These are phyloP conservation scores for Lochmaea crataegi DNA, from an alignment of 2,888 invertebrate genomes.

Conservation along the genomic window DNA sequence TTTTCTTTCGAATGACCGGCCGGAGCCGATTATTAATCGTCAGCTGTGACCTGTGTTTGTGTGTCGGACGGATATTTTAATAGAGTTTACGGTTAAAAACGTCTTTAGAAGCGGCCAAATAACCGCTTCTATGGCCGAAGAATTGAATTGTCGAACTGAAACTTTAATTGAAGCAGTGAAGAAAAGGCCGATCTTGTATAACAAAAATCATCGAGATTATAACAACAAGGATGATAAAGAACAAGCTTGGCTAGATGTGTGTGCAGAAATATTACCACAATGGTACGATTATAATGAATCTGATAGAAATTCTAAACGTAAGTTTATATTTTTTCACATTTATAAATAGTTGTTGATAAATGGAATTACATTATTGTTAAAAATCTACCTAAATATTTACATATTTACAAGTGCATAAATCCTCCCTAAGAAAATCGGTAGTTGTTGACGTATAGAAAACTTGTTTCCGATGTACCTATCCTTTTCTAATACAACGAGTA, in stretches of 20 bases:
- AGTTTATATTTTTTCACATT: background rate
- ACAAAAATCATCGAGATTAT: slow-evolving; percentile 20
- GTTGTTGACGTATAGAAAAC: background rate
- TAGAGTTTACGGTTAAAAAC: slow-evolving; percentile 11
- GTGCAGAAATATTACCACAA: slow-evolving; percentile 20
- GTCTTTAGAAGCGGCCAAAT: slow-evolving; percentile 22
- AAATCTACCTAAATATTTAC: background rate
- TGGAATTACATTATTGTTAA: background rate
- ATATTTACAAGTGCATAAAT: slow-evolving; percentile 17
- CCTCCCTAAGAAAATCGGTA: slow-evolving; percentile 4
- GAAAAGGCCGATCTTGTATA: slow-evolving; percentile 15
- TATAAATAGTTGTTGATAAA: background rate
- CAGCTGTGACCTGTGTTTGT: slow-evolving; percentile 9
- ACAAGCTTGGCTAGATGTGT: slow-evolving; percentile 19
- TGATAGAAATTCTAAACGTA: slow-evolving; percentile 23
- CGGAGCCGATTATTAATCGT: background rate
- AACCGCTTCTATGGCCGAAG: slow-evolving; percentile 22
- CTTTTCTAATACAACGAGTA: background rate
- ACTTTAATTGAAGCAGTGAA: slow-evolving; percentile 18
- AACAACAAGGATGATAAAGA: slow-evolving; percentile 24
- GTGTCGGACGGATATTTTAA: slow-evolving; percentile 20
- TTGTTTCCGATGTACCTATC: background rate
- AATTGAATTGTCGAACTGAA: slow-evolving; percentile 9
- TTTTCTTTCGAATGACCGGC: background rate
- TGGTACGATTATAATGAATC: slow-evolving; percentile 13